phyloP scores from a whole-genome alignment of 2,797 vertebrate species.

The Halcyon leucocephala region DNA sequence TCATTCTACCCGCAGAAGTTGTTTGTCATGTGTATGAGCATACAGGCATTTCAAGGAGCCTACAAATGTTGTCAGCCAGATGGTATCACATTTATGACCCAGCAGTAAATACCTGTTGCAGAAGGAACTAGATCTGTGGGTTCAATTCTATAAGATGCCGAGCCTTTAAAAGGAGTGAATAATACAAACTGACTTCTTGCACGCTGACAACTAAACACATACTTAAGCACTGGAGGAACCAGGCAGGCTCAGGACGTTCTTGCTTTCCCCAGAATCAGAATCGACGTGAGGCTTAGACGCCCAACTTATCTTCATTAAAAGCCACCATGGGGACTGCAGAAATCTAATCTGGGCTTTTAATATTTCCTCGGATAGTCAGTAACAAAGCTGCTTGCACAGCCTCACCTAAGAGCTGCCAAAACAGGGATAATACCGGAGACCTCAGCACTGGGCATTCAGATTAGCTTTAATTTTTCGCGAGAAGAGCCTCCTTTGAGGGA shows the following conservation, averaged over 20 bases:
- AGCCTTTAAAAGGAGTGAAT: background rate
- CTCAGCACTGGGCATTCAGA: background rate
- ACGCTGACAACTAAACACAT: background rate
- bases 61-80: background rate
- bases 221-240: background rate
- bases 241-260: background rate
- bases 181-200: background rate
- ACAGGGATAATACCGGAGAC: background rate
- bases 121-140: background rate
- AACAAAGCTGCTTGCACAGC: background rate
- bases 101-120: background rate
- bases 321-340: background rate
- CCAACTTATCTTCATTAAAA: background rate
- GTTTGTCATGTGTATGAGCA: background rate
- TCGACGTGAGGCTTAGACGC: background rate
- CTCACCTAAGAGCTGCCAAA: background rate
- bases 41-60: background rate
- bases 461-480: background rate
- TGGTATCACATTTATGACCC: background rate
- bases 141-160: background rate
- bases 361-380: background rate
- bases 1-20: background rate
- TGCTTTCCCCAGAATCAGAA: background rate
- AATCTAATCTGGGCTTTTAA: background rate
- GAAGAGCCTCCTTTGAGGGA: background rate